Base-by-base conservation (phyloP, 2,888 invertebrate genomes). In the Megamerina dolium region DNA sequence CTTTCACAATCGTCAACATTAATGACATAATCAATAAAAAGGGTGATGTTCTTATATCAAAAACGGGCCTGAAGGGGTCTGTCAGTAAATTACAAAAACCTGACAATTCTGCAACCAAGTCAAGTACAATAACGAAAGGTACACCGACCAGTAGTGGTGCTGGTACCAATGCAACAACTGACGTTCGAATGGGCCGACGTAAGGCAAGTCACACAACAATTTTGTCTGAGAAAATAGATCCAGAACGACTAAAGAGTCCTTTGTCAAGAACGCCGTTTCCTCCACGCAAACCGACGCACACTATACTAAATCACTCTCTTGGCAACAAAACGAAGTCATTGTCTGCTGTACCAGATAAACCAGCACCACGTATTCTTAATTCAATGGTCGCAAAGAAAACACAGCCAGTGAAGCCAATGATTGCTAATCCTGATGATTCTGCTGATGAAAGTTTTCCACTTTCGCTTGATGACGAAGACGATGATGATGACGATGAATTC, bases 1-100 rank as follows among this genome's bases (percentile, higher is more conserved):
- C 71, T 8, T 71, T 71, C 41, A 71, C 71, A 18, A 71, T 71
- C 38, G 71, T 71, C 6, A 71, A 71, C 43, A 70, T 71, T 9
- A 64, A 68, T 46, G 70, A 71, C 44, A 71, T 71, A 40, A 70
- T 71, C 3, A 70, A 70, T 41, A 70, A 70, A 47, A 64, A 63
- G 29, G 67, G 66, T 4, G 68, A 68, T 52, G 62, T 64, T 27
- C 58, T 66, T 3, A 63, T 66, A 31, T 52, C 58, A 5, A 55
- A 54, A 43, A 36, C 48, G 16, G 32, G 33, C 16, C 8, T 10
- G 23, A 23, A 23, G 6, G 23, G 14, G 5, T 6, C 18, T 37
- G 21, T 12, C 46, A 43, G 29, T 12, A 38, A 38, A 29, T 14
- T 18, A 4, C 32, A 43, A 12, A 43, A 30, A 19, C 16, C 36